These are phyloP conservation scores for Enteromius paludinosus DNA, from an alignment of 2,797 vertebrate genomes.

Conservation along the genomic window DNA sequence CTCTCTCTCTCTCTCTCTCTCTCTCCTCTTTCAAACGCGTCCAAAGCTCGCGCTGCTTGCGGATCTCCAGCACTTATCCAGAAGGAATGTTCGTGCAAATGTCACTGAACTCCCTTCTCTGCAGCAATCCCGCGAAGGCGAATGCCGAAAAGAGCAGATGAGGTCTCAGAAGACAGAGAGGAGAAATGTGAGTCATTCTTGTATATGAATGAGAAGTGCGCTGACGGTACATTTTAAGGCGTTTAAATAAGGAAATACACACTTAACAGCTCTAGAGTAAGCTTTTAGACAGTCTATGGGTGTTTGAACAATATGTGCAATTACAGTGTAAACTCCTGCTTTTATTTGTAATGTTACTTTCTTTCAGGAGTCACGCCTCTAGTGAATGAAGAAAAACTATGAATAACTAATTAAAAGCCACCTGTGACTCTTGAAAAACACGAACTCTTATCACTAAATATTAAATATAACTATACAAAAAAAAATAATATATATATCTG, in stretches of 20 bases:
- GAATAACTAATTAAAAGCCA: neutral
- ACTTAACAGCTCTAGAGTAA: neutral
- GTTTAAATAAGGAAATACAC: neutral
- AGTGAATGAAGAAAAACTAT: neutral
- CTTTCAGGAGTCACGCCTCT: neutral
- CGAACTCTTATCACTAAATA: neutral
- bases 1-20: slow-evolving; percentile 46
- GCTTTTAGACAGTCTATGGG: neutral
- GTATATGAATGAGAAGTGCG: slow-evolving; percentile 4
- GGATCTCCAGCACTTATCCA: neutral
- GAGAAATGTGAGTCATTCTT: slow-evolving; percentile 37
- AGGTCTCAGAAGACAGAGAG: slow-evolving; percentile 11
- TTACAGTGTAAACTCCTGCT: neutral
- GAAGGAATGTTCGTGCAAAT: slow-evolving; percentile 7
- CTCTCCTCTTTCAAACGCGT: neutral
- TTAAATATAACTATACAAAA: neutral
- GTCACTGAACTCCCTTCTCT: neutral
- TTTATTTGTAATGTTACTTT: slow-evolving; percentile 10
- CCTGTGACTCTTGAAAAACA: neutral
- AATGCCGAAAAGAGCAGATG: neutral
- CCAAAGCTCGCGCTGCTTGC: neutral
- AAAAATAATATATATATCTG: neutral
- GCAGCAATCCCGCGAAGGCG: neutral
- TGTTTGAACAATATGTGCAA: neutral
- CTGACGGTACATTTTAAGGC: neutral